A percentile compares a stretch with the other conserved stretches of the same genome.
Evolutionary conservation across 2,113 vertebrate species (phyloP).

Genomic region (Sialia sialis): DNA sequence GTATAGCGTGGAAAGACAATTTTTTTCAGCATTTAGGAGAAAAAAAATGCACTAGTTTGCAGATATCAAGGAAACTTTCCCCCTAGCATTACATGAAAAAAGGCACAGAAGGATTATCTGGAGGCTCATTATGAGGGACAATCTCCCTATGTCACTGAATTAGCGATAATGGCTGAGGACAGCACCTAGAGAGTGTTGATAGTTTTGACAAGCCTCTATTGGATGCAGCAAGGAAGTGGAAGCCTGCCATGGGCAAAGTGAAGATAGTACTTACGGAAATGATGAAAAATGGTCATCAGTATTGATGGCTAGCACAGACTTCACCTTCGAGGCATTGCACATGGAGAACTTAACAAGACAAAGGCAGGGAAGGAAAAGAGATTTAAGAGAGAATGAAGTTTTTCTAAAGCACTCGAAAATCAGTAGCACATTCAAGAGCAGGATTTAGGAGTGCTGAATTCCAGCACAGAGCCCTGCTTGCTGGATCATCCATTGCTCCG

Average conservation of each 20-base stretch:
- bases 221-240: neutral
- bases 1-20: neutral
- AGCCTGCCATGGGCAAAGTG: neutral
- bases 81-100: neutral
- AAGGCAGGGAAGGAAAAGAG: neutral
- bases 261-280: neutral
- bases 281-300: neutral
- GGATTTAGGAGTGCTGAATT: neutral
- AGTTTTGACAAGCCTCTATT: neutral
- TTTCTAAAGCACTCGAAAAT: neutral
- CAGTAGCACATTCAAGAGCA: neutral
- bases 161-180: neutral
- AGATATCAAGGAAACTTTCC: neutral
- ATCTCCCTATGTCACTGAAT: neutral
- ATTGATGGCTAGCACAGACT: neutral
- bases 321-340: neutral
- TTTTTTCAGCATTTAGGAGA: neutral
- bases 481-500: neutral
- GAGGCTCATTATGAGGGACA: no score
- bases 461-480: neutral
- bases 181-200: neutral
- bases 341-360: neutral
- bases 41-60: neutral
- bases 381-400: neutral
- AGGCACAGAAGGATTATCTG: neutral